These are phyloP conservation scores for Gopherus evgoodei DNA, from an alignment of 2,113 vertebrate species.

Conservation along the genomic window DNA sequence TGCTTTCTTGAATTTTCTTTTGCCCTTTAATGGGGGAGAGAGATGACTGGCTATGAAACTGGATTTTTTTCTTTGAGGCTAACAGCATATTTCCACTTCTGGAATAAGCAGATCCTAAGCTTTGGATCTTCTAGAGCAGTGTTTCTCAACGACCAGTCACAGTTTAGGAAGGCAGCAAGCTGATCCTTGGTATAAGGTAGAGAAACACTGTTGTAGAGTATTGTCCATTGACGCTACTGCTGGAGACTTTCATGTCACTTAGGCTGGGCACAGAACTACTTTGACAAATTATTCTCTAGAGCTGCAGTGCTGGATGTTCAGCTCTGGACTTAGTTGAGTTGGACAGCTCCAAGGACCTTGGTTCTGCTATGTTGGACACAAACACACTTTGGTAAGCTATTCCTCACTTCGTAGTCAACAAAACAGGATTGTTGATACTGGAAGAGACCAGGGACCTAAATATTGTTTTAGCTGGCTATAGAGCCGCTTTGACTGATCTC, in stretches of 20 bases:
- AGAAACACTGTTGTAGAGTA: background rate
- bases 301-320: background rate
- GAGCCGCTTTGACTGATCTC: background rate
- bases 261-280: background rate
- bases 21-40: background rate
- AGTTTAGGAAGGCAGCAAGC: too few relatives aligned
- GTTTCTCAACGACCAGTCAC: too few relatives aligned
- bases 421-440: background rate
- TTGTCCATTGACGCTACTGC: background rate
- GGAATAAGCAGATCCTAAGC: background rate
- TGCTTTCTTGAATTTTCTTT: background rate
- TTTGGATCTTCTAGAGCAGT: background rate
- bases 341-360: background rate
- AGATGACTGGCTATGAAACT: background rate
- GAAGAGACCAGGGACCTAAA: background rate
- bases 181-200: background rate
- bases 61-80: background rate
- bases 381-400: background rate
- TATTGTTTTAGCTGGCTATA: background rate
- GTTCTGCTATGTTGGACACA: background rate
- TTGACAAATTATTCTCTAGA: background rate
- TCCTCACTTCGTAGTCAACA: background rate
- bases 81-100: background rate
- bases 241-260: background rate
- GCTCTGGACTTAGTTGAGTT: background rate